Evolutionary conservation across 2,113 vertebrate species (phyloP).

Genomic region (Cryptotis parvus): DNA sequence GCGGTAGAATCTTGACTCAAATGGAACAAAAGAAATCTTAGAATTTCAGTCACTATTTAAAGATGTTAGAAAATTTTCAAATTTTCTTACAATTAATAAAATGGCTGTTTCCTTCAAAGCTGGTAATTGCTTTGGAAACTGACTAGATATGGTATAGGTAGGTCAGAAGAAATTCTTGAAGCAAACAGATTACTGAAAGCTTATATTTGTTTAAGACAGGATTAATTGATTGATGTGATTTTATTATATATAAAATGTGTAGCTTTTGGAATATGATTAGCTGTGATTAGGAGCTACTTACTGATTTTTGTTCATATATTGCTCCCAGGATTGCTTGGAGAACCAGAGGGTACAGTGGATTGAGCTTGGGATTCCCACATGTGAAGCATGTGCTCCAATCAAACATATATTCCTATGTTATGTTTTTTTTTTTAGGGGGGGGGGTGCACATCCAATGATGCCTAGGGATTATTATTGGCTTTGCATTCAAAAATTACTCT

Average conservation of each 20-base stretch:
- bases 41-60: slow-evolving; percentile 27
- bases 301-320: too few species aligned
- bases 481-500: too few species aligned
- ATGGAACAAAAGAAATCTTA: neutral
- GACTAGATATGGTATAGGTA: neutral
- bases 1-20: neutral
- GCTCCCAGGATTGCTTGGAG: too few species aligned
- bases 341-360: too few species aligned
- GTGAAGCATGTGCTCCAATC: too few species aligned
- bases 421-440: too few species aligned
- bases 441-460: too few species aligned
- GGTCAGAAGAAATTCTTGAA: neutral
- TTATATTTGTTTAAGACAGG: neutral
- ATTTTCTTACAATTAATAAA: slow-evolving; percentile 25
- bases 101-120: neutral
- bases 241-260: neutral
- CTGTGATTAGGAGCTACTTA: too few species aligned
- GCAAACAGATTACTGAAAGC: neutral
- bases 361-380: too few species aligned
- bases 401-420: too few species aligned
- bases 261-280: too few species aligned
- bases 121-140: neutral
- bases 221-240: neutral
- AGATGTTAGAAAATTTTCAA: slow-evolving; percentile 45
- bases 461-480: too few species aligned